Percentiles rank a stretch among this genome's conserved stretches.
Conservation (phyloP, 2,797 vertebrate species). For the Potorous gilbertii region DNA sequence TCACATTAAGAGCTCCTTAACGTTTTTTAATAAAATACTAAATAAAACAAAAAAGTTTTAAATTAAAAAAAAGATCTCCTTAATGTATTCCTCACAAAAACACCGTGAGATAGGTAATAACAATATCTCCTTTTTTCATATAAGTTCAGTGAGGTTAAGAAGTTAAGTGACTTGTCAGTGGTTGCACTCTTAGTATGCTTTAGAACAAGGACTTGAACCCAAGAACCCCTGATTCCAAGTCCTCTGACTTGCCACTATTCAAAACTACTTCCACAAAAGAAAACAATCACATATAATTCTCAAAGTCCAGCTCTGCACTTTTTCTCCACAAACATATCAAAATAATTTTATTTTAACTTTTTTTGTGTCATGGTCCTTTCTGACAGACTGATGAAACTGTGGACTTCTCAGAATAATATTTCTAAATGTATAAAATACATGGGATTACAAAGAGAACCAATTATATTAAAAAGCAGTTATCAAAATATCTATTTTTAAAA, state of each 20-base stretch:
- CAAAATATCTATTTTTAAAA: background rate
- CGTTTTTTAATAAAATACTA: too few relatives aligned
- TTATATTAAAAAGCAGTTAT: background rate
- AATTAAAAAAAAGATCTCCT: background rate
- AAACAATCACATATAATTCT: background rate
- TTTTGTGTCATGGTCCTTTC: background rate
- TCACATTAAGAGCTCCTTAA: background rate
- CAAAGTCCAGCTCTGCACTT: background rate
- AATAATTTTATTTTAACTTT: background rate
- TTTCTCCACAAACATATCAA: background rate
- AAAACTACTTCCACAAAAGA: background rate
- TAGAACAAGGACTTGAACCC: background rate
- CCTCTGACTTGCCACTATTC: background rate
- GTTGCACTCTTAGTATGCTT: background rate
- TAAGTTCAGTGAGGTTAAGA: background rate
- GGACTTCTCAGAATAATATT: background rate
- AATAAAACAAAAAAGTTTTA: too few relatives aligned
- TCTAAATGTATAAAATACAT: background rate
- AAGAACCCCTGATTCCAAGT: background rate
- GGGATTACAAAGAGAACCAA: background rate
- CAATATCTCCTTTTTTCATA: background rate
- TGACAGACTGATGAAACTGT: background rate
- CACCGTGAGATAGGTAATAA: background rate
- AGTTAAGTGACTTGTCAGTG: background rate
- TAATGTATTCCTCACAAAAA: background rate